phyloP scores from a whole-genome alignment of 2,888 invertebrate species.

The Labia minor region DNA sequence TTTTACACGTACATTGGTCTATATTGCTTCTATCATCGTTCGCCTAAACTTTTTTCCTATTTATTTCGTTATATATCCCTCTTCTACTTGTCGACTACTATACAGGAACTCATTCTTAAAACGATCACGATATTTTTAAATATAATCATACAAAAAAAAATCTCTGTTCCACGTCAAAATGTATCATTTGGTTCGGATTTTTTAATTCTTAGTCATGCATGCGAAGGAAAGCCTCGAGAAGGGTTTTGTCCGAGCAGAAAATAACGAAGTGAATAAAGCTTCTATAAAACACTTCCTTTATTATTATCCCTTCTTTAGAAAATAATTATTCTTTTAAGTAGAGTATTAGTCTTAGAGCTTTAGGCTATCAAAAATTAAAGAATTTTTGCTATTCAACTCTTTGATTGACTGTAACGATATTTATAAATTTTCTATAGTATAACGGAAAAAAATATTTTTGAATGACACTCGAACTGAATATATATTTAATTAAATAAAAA shows the following conservation, averaged over 20 bases:
- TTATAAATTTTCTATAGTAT: conserved; percentile 1
- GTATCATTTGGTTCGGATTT: not conserved
- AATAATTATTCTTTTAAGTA: conserved; percentile 7
- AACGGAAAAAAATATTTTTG: not conserved
- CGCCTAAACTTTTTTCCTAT: too few relatives aligned
- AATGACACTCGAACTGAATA: not conserved
- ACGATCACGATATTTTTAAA: too few relatives aligned
- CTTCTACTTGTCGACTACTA: too few relatives aligned
- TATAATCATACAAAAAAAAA: too few relatives aligned
- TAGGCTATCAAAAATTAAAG: not conserved
- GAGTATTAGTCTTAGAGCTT: not conserved
- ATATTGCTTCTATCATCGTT: too few relatives aligned
- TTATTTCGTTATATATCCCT: too few relatives aligned
- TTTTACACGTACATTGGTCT: too few relatives aligned
- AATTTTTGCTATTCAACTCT: not conserved
- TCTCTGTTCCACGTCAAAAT: too few relatives aligned
- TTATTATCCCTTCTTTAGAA: conserved; percentile 3
- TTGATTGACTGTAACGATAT: not conserved
- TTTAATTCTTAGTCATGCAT: conserved; percentile 2
- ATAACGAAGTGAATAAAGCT: not conserved
- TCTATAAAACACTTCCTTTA: conserved; percentile 7
- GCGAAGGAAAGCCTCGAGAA: not conserved
- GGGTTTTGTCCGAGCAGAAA: not conserved
- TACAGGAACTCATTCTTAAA: too few relatives aligned
- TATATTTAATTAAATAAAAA: too few relatives aligned